Evolutionary conservation across 23 tunicate species (phyloP).

Genomic region (Trididemnum miniatum): DNA sequence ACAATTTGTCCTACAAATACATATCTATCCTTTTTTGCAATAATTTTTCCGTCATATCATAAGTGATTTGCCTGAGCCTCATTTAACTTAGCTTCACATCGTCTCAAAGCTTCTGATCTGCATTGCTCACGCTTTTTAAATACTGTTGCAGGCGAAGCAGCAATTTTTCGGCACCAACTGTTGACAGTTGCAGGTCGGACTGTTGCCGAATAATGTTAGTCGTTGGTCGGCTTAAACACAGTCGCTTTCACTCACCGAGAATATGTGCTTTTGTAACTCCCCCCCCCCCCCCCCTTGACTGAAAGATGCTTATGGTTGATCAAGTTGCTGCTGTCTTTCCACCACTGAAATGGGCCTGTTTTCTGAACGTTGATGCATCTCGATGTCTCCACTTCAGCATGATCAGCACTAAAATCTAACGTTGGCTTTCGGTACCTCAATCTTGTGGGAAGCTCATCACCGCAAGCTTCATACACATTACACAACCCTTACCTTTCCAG

Average conservation of each 20-base stretch:
- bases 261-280: background rate
- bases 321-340: no score
- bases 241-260: background rate
- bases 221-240: background rate
- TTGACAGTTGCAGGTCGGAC: background rate
- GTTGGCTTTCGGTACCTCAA: no score
- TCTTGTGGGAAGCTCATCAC: no score
- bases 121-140: background rate
- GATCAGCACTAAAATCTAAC: background rate
- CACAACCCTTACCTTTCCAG: no score
- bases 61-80: background rate
- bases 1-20: background rate
- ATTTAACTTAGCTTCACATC: background rate
- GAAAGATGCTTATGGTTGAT: no score
- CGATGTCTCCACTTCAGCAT: background rate
- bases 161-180: background rate
- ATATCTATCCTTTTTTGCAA: background rate
- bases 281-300: no score
- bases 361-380: no score
- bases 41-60: background rate
- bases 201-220: background rate
- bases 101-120: background rate
- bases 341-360: no score
- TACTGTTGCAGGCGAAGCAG: conserved; percentile 2
- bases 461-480: no score